phyloP scores from a whole-genome alignment of 2,888 invertebrate species.

The Teleiodes luculella region DNA sequence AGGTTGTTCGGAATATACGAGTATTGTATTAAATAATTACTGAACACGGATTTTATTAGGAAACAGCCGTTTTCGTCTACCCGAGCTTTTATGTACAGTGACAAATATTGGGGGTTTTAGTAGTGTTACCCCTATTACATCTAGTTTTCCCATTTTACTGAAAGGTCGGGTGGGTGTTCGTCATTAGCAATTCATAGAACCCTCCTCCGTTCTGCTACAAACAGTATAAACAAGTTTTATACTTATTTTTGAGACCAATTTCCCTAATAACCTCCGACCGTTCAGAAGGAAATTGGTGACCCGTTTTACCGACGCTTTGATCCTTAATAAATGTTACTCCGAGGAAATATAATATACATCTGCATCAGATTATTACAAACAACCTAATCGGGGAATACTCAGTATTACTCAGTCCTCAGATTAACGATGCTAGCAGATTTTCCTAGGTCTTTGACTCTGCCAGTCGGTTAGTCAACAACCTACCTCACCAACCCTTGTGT shows the following conservation, averaged over 20 bases:
- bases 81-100: constrained; percentile 46
- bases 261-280: constrained; percentile 51
- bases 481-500: too few species aligned
- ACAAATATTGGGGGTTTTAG: constrained; percentile 44
- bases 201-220: constrained; percentile 10
- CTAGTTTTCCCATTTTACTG: neutral
- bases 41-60: constrained; percentile 52
- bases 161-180: constrained; percentile 17
- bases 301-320: constrained; percentile 45
- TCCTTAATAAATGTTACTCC: constrained; percentile 41
- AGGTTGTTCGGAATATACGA: constrained; percentile 39
- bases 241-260: constrained; percentile 55
- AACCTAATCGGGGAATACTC: neutral
- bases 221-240: constrained; percentile 26
- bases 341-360: constrained; percentile 26
- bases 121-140: constrained; percentile 30
- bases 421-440: too few species aligned
- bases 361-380: neutral
- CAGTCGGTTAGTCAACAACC: too few species aligned
- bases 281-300: constrained; percentile 55
- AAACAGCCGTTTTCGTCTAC: constrained; percentile 34
- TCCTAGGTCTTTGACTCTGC: too few species aligned
- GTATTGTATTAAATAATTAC: constrained; percentile 56
- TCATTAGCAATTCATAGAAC: constrained; percentile 45
- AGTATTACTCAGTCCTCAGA: too few species aligned